Evolutionary conservation across 2,888 invertebrate species (phyloP).

Genomic region (Boloria euphrosyne): DNA sequence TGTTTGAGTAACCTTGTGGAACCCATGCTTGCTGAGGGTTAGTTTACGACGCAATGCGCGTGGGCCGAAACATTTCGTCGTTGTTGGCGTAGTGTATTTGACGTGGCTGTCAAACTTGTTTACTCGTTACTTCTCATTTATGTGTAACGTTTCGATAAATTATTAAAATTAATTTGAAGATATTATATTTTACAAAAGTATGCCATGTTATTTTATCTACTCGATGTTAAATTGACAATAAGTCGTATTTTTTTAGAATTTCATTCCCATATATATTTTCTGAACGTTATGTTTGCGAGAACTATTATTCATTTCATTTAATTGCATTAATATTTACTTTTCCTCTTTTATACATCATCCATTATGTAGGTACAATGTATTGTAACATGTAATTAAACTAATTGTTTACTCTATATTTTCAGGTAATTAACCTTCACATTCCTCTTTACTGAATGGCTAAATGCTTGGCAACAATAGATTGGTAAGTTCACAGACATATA

Average conservation of each 20-base stretch:
- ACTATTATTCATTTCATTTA: too few species aligned
- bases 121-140: slow-evolving; percentile 49
- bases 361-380: slow-evolving; percentile 18
- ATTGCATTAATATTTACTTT: too few species aligned
- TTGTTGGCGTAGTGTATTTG: slow-evolving; percentile 46
- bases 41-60: slow-evolving; percentile 52
- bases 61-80: slow-evolving; percentile 48
- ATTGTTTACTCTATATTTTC: slow-evolving; percentile 74
- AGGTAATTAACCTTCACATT: slow-evolving; percentile 81
- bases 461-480: slow-evolving; percentile 72
- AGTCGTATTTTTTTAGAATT: too few species aligned
- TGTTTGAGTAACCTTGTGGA: slow-evolving; percentile 23
- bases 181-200: too few species aligned
- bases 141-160: not conserved
- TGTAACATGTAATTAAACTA: slow-evolving; percentile 45
- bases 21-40: slow-evolving; percentile 27
- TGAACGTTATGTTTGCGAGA: too few species aligned
- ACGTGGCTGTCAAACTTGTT: slow-evolving; percentile 71
- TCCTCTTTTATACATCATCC: slow-evolving; percentile 21
- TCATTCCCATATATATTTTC: too few species aligned
- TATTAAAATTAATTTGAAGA: not conserved
- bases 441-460: slow-evolving; percentile 67
- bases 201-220: too few species aligned
- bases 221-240: too few species aligned
- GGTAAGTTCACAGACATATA: slow-evolving; percentile 72